Evolutionary conservation across 2,113 vertebrate species (phyloP), one percentile per base, ranked within the genome.

Genomic region (Dascyllus trimaculatus): DNA sequence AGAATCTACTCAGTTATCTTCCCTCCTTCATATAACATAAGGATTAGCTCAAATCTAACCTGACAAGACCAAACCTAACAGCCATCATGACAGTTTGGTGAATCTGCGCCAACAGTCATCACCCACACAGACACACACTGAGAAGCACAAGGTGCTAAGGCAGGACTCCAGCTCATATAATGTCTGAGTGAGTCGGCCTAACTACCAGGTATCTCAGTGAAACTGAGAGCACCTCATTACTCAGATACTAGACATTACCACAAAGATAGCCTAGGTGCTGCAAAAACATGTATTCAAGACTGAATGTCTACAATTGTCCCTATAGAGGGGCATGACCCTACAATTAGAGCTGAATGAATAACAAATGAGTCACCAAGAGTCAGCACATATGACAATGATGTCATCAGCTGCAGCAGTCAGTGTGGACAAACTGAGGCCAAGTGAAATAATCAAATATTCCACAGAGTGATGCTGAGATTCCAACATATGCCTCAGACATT

Each of bases 171-270:
- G 54, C 2, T 69, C 51, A 67, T 15, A 18, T 49, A 40, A 24
- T 49, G 51, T 58, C 52, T 77, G 58, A 13, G 62, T 22, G 40
- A 68, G 43, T 8, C 19, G 29, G 6, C 8, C n/a, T 69, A 83
- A 89, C 78, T 75, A 78, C 53, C 71, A 73, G 71, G 73, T 85
- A 24, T 54, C n/a, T 26, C 58, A 46, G 15, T 59, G 65, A 82
- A 81, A 79, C 56, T 43, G n/a, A 80, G 40, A 83, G 68, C 21
- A 18, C 6, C n/a, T 48, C 65, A 86, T 88, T 72, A 85, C 69
- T 68, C 46, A 35, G 58, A 80, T 45, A 60, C 19, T 43, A 65
- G 22, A 71, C 65, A 71, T 66, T 43, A 81, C 61, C 71, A 40
- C 46, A 71, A 75, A 7, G 19, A 65, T 0, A 54, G 71, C 1